phyloP scores from a whole-genome alignment of 2,113 vertebrate genomes.

The Cyrtonyx montezumae region DNA sequence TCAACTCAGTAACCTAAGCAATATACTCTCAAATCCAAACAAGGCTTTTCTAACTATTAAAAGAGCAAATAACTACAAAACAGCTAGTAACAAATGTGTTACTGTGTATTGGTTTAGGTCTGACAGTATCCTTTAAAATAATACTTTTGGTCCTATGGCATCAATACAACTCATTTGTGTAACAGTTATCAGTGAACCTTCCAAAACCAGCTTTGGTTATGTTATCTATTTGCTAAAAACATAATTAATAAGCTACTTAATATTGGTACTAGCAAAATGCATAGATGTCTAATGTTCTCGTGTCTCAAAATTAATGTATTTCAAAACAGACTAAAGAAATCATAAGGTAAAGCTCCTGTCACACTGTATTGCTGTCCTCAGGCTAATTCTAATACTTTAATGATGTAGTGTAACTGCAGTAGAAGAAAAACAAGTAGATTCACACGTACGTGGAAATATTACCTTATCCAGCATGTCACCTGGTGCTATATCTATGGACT shows the following conservation, averaged over 20 bases:
- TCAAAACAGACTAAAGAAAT: background rate
- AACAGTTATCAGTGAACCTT: background rate
- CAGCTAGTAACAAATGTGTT: background rate
- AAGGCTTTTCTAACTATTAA: background rate
- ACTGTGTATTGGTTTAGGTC: background rate
- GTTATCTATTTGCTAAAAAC: background rate
- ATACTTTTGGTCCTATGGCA: background rate
- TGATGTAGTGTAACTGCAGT: background rate
- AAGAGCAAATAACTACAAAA: background rate
- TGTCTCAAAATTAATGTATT: background rate
- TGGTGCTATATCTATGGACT: constrained; percentile 87
- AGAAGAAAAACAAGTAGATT: background rate
- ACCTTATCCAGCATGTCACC: constrained; percentile 96
- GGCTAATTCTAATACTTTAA: background rate
- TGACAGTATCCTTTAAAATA: background rate
- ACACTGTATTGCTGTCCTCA: background rate
- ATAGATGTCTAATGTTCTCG: background rate
- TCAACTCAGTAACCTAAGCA: background rate
- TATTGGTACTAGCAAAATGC: background rate
- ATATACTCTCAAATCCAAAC: background rate
- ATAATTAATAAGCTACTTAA: background rate
- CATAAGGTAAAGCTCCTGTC: background rate
- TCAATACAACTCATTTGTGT: background rate
- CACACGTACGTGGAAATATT: background rate
- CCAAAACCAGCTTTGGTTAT: background rate